Percentiles rank a stretch among this genome's conserved stretches.
Conservation (phyloP, 2,113 vertebrate species). For the Campylorhamphus procurvoides region DNA sequence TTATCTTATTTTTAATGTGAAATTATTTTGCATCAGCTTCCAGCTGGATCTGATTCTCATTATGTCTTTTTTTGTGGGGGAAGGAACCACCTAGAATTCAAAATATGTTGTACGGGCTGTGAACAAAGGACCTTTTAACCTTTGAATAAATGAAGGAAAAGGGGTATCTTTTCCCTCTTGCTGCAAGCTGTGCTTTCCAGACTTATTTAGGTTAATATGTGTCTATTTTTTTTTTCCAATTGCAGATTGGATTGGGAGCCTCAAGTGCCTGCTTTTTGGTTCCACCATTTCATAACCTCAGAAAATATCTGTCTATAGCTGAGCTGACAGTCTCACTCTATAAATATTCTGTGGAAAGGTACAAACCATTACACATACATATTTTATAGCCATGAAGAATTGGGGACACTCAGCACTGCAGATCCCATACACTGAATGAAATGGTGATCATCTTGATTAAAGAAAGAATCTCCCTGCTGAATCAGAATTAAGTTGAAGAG, state of each 20-base stretch:
- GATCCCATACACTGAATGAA: not conserved
- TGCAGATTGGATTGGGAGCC: not conserved
- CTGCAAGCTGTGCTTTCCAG: not conserved
- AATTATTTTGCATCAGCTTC: not conserved
- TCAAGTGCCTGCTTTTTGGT: not conserved
- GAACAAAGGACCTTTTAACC: not conserved
- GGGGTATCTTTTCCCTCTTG: not conserved
- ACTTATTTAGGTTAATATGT: not conserved
- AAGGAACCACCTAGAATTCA: not conserved
- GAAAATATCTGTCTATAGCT: not conserved
- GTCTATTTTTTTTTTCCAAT: not conserved
- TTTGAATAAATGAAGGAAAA: not conserved
- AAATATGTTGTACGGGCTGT: not conserved
- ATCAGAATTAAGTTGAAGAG: not conserved
- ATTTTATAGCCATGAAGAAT: not conserved
- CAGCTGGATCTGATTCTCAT: not conserved
- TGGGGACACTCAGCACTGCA: not conserved
- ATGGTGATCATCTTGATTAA: not conserved
- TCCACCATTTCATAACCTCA: not conserved
- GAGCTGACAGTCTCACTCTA: not conserved
- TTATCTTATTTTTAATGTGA: not conserved
- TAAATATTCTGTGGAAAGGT: not conserved
- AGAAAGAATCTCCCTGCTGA: not conserved
- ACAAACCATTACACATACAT: not conserved
- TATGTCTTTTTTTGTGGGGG: not conserved